Base-by-base conservation (phyloP, 2,113 vertebrate species). In the Fukomys damarensis region DNA sequence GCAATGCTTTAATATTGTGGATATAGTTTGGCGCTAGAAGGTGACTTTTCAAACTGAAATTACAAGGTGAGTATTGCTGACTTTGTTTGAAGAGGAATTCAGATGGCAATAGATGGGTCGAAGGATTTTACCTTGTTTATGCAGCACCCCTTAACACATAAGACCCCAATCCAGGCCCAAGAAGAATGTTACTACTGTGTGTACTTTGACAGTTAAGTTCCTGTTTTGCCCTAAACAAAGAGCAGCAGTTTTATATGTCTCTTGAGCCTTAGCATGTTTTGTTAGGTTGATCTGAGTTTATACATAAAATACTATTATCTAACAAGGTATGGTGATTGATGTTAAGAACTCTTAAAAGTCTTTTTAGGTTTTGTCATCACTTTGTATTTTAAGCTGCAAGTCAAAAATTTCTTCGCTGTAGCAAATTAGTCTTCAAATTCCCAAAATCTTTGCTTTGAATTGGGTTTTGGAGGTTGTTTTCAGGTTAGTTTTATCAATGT, bases 61-160 rank as follows among this genome's bases (percentile, higher is more conserved):
- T 93, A 80, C 76, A 94, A 98, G 98, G 98, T 98, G 98, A 98
- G 98, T 98, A 96, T 86, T 95, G 46, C 14, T n/a, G 61, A 81
- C 81, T 96, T 94, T 95, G 54, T 28, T 77, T 49, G 32, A 91
- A 94, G 41, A 96, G 74, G 76, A 94, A 58, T 79, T 86, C 46
- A 70, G 70, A 24, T 72, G 46, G 26, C 68, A 38, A 82, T 74
- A 91, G 35, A 63, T 28, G 2, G 59, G 20, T 95, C 89, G 86
- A 59, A 94, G 41, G 59, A 61, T 84, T 89, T 94, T 38, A 5
- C 43, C 30, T 87, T 92, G 24, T 89, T 82, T 85, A 20, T 87
- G 84, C 2, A 77, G 9, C 14, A 13, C 3, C 16, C 8, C 52
- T 24, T 32, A 16, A 41, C 7, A 17, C 59, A 4, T 84, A 81